Conservation (phyloP, 64 coral and sea anemone species). For the Cladopsammia gracilis region DNA sequence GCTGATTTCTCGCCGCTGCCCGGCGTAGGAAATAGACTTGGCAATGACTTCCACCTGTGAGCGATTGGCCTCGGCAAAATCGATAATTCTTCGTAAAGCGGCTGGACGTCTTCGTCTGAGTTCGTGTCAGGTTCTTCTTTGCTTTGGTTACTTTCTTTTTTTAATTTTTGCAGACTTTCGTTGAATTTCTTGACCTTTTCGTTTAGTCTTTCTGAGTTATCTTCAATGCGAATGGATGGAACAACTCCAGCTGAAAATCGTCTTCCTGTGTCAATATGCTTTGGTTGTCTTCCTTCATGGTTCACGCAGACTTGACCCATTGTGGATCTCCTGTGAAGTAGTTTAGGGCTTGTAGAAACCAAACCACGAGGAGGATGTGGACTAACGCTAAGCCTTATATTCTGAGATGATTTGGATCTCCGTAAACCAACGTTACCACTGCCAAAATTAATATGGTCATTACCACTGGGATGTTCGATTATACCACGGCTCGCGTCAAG, state of each 20-base stretch:
- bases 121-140: not conserved
- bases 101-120: not conserved
- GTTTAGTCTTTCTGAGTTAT: not conserved
- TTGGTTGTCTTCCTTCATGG: not conserved
- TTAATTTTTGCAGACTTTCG: conserved; percentile 18
- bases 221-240: conserved; percentile 21
- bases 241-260: conserved; percentile 10
- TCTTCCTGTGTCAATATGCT: not conserved
- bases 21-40: not conserved
- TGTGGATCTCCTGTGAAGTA: conserved; percentile 23
- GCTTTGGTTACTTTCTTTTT: not conserved
- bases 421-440: not conserved
- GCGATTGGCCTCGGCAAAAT: not conserved
- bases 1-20: not conserved
- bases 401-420: conserved; percentile 34
- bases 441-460: not conserved
- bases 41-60: conserved; percentile 36
- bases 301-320: not conserved
- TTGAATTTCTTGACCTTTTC: conserved; percentile 40
- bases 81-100: not conserved
- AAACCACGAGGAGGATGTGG: not conserved
- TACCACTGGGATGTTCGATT: not conserved
- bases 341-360: not conserved
- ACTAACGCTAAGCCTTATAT: not conserved
- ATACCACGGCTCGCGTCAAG: not conserved